Conservation (phyloP, 2,888 invertebrate genomes). For the Catonia carolina region DNA sequence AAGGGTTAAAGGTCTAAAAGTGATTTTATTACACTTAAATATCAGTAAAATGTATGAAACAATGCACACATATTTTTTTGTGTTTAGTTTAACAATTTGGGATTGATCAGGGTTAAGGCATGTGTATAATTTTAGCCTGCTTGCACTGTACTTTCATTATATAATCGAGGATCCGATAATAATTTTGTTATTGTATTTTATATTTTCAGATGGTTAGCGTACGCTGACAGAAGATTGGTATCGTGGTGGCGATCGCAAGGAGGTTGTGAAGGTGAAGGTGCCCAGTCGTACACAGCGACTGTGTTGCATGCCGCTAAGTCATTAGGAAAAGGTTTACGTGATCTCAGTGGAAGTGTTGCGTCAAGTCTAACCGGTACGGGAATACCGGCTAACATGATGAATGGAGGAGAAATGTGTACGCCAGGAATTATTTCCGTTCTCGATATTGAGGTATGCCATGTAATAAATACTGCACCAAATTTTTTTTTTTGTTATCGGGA, state of each 20-base stretch:
- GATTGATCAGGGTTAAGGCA: too few relatives aligned
- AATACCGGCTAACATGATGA: slow-evolving; percentile 16
- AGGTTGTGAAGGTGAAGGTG: slow-evolving; percentile 73
- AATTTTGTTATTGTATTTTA: too few relatives aligned
- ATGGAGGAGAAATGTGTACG: slow-evolving; percentile 47
- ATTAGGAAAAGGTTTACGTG: slow-evolving; percentile 81
- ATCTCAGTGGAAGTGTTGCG: slow-evolving; percentile 86
- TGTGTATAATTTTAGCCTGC: too few relatives aligned
- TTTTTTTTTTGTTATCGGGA: too few relatives aligned
- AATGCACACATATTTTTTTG: too few relatives aligned
- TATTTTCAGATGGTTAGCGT: slow-evolving; percentile 47
- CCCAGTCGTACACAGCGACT: slow-evolving; percentile 77
- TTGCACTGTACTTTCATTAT: too few relatives aligned
- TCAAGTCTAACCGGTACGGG: slow-evolving; percentile 71
- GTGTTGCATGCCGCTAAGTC: slow-evolving; percentile 90
- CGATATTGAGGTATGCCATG: slow-evolving; percentile 46
- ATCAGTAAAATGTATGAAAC: too few relatives aligned
- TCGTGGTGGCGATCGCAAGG: slow-evolving; percentile 73
- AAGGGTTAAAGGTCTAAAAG: too few relatives aligned
- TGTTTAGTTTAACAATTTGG: too few relatives aligned
- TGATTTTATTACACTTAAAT: too few relatives aligned
- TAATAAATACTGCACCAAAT: too few relatives aligned
- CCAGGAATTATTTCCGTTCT: slow-evolving; percentile 85
- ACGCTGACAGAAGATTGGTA: slow-evolving; percentile 76
- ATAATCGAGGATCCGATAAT: too few relatives aligned